Conservation (phyloP, 2,113 vertebrate species). For the Corvus cornix region DNA sequence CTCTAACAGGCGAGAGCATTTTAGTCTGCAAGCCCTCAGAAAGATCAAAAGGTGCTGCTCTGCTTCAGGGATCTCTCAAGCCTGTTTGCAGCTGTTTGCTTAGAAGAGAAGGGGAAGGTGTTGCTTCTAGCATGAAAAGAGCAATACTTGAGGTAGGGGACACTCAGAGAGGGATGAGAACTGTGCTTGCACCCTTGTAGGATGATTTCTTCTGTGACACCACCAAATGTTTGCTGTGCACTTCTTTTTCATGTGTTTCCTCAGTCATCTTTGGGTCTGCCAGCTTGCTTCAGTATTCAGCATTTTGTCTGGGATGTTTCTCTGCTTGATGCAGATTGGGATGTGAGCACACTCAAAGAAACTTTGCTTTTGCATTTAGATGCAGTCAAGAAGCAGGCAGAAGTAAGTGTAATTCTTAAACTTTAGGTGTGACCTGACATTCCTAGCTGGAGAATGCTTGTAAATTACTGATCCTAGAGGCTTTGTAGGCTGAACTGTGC, state of each 20-base stretch:
- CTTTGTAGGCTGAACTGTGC: not conserved
- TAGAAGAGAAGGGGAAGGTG: slow-evolving; percentile 82
- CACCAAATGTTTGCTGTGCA: not conserved
- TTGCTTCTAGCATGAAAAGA: slow-evolving; percentile 91
- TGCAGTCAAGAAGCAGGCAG: not conserved
- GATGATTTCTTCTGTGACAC: not conserved
- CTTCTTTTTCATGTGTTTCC: not conserved
- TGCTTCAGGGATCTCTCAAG: slow-evolving; percentile 86
- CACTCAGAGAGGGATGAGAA: not conserved
- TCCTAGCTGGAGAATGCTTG: not conserved
- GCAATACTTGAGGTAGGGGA: slow-evolving; percentile 90
- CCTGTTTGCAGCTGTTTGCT: slow-evolving; percentile 90
- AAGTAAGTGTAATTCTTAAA: not conserved
- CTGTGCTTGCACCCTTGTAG: not conserved
- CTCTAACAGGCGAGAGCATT: slow-evolving; percentile 88
- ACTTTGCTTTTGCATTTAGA: not conserved
- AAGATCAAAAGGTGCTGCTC: slow-evolving; percentile 84
- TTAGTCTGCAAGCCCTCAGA: slow-evolving; percentile 92
- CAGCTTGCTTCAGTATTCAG: not conserved
- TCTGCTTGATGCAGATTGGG: not conserved
- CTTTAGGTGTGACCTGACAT: not conserved
- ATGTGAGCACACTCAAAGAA: not conserved
- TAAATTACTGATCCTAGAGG: not conserved
- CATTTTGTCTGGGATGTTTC: not conserved
- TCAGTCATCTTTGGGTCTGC: not conserved